Percentiles rank a stretch among this genome's conserved stretches.
Evolutionary conservation across 2,797 vertebrate genomes (phyloP).

Genomic region (Dicrostonyx torquatus): DNA sequence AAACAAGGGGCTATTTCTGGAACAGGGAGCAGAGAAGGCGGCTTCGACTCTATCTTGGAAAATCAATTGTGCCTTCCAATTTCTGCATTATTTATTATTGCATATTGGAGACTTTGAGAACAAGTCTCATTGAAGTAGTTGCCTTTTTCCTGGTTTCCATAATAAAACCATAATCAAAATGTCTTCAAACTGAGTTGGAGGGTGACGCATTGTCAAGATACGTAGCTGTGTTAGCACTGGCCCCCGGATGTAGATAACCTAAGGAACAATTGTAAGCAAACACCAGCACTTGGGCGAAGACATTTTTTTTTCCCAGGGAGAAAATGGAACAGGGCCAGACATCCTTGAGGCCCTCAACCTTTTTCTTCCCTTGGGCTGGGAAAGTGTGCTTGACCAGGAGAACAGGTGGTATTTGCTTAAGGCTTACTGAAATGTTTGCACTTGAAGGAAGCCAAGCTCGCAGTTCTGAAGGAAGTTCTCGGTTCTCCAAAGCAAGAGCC

Average conservation of each 20-base stretch:
- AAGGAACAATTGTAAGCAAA: conserved; percentile 56
- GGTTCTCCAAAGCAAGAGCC: background rate
- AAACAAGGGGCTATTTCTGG: background rate
- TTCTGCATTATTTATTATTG: background rate
- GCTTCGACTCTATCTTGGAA: background rate
- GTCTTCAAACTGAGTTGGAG: conserved; percentile 26
- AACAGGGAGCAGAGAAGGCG: background rate
- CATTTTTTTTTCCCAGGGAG: conserved; percentile 68
- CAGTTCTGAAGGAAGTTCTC: background rate
- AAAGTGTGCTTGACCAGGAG: conserved; percentile 40
- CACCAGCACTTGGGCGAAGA: conserved; percentile 14
- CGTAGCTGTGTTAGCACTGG: conserved; percentile 10
- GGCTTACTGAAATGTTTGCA: conserved; percentile 22
- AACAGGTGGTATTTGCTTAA: conserved; percentile 54
- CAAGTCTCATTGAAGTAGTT: background rate
- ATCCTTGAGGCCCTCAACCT: conserved; percentile 29
- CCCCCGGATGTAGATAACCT: conserved; percentile 41
- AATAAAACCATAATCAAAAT: background rate
- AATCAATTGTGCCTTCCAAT: background rate
- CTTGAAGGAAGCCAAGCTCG: background rate
- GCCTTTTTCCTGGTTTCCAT: conserved; percentile 19
- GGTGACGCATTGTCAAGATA: conserved; percentile 51
- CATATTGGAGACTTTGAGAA: background rate
- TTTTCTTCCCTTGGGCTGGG: background rate
- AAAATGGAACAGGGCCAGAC: conserved; percentile 66